These are phyloP conservation scores for Deilephila porcellus DNA, from an alignment of 2,888 invertebrate species.

Conservation along the genomic window DNA sequence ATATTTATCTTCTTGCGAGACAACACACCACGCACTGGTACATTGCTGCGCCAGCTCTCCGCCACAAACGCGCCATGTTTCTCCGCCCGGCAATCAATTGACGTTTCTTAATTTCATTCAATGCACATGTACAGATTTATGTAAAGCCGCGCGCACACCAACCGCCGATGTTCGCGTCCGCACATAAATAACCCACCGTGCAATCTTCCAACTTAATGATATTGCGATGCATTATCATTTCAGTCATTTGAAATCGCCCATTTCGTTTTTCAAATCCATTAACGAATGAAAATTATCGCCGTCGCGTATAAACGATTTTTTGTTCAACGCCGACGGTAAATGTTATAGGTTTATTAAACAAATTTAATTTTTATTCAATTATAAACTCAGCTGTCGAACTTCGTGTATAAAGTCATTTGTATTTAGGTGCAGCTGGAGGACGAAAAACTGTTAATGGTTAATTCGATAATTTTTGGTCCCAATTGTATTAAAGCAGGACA, in stretches of 20 bases:
- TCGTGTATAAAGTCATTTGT: constrained; percentile 9
- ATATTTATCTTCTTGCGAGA: constrained; percentile 75
- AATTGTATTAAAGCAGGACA: not conserved
- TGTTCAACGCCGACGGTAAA: constrained; percentile 41
- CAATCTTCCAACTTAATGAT: constrained; percentile 71
- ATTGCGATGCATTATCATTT: constrained; percentile 67
- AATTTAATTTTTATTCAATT: constrained; percentile 46
- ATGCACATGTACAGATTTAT: constrained; percentile 50
- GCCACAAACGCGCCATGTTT: constrained; percentile 45
- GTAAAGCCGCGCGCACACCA: constrained; percentile 57
- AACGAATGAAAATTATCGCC: constrained; percentile 42
- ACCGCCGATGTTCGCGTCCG: constrained; percentile 50
- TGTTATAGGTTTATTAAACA: constrained; percentile 43
- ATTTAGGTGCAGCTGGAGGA: constrained; percentile 5
- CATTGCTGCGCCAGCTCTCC: constrained; percentile 60
- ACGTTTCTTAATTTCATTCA: constrained; percentile 50
- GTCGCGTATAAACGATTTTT: constrained; percentile 43
- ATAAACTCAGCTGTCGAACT: constrained; percentile 9
- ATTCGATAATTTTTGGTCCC: not conserved
- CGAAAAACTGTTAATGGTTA: not conserved
- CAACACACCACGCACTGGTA: constrained; percentile 65
- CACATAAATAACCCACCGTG: constrained; percentile 68
- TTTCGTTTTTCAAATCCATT: constrained; percentile 57
- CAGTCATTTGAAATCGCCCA: constrained; percentile 61
- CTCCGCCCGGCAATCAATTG: constrained; percentile 57